These are phyloP conservation scores for Chaunax sp. DNA, from an alignment of 2,797 vertebrate species.

Conservation along the genomic window DNA sequence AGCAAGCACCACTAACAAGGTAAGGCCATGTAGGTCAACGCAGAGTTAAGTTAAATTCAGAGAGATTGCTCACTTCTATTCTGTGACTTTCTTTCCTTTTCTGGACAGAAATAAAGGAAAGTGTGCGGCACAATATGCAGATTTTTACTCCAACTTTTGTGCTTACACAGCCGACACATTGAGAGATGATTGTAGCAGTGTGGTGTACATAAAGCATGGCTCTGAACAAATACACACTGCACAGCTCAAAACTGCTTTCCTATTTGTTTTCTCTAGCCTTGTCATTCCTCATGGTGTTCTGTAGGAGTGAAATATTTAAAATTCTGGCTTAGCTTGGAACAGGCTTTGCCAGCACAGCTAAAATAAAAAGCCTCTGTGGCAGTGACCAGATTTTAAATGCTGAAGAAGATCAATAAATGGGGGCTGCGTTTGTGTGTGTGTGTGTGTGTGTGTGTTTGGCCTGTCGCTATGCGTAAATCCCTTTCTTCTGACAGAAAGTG, in stretches of 20 bases:
- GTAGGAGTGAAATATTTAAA: constrained; percentile 92
- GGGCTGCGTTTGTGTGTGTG: constrained; percentile 79
- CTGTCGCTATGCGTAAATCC: constrained; percentile 67
- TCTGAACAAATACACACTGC: constrained; percentile 51
- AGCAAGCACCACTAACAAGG: constrained; percentile 58
- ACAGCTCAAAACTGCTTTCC: constrained; percentile 54
- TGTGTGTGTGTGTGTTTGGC: constrained; percentile 54
- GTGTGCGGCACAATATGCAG: constrained; percentile 41
- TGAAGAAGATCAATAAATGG: constrained; percentile 92
- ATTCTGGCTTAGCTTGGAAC: constrained; percentile 81
- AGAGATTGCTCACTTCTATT: constrained; percentile 20
- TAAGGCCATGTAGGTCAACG: constrained; percentile 52
- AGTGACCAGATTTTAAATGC: constrained; percentile 96
- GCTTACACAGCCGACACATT: constrained; percentile 28
- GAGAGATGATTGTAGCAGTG: constrained; percentile 43
- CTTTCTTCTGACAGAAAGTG: constrained; percentile 72
- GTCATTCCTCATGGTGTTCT: constrained; percentile 84
- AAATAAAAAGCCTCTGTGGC: constrained; percentile 91
- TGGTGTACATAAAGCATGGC: constrained; percentile 60
- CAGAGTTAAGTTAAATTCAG: constrained; percentile 40
- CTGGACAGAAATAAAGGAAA: constrained; percentile 34
- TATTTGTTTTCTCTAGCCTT: constrained; percentile 65
- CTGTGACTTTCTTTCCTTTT: constrained; percentile 26
- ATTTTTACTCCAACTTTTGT: constrained; percentile 33
- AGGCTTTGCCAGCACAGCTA: constrained; percentile 89